Percentiles rank a stretch among this genome's conserved stretches.
Conservation (phyloP, 2,797 vertebrate species). For the Enteromius mattozi region DNA sequence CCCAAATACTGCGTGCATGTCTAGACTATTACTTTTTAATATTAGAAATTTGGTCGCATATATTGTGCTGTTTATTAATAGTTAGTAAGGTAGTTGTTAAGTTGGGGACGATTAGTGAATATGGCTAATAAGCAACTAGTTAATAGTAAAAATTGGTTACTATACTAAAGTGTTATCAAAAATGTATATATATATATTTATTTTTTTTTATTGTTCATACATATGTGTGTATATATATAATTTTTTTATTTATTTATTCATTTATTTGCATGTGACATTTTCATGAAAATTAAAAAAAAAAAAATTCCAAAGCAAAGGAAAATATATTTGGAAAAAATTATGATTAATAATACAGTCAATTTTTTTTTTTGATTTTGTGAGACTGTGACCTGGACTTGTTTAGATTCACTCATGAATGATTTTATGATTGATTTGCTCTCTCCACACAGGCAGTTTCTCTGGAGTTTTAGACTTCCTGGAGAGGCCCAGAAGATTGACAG, state of each 20-base stretch:
- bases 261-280: background rate
- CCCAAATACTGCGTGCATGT: background rate
- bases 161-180: background rate
- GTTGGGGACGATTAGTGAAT: too few relatives aligned
- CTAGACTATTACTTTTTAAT: too few relatives aligned
- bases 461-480: constrained; percentile 93
- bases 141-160: background rate
- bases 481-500: constrained; percentile 96
- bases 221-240: too few relatives aligned
- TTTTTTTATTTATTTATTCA: too few relatives aligned
- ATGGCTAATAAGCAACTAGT: too few relatives aligned
- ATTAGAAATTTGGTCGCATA: too few relatives aligned
- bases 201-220: background rate
- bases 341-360: background rate
- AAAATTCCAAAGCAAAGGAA: too few relatives aligned
- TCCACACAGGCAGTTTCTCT: constrained; percentile 89
- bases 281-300: background rate
- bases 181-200: background rate
- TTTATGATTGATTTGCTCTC: background rate
- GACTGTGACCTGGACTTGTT: background rate
- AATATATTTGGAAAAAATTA: too few relatives aligned
- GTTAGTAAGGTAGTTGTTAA: too few relatives aligned
- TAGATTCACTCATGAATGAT: background rate
- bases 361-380: background rate
- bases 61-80: too few relatives aligned